These are phyloP conservation scores for Eupithecia subfuscata DNA, from an alignment of 2,888 invertebrate genomes.

Conservation along the genomic window DNA sequence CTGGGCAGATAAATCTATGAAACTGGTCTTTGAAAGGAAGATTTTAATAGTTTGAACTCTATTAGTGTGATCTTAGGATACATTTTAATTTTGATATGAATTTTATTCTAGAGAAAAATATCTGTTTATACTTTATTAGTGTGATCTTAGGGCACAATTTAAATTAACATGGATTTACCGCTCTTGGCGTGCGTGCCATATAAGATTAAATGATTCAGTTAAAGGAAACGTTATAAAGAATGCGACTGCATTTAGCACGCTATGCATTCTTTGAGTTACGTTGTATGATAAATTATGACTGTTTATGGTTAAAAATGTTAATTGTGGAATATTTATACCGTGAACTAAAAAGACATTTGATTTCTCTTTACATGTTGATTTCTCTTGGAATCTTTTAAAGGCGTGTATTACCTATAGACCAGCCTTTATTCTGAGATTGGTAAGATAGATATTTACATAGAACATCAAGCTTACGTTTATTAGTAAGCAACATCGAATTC, in stretches of 20 bases:
- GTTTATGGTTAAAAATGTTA: constrained; percentile 22
- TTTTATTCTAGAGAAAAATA: not conserved
- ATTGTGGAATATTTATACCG: constrained; percentile 10
- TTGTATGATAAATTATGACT: constrained; percentile 18
- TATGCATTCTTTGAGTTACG: constrained; percentile 12
- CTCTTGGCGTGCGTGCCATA: not conserved
- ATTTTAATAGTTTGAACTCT: not conserved
- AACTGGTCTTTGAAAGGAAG: not conserved
- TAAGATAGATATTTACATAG: constrained; percentile 3
- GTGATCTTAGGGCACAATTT: not conserved
- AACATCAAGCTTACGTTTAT: constrained; percentile 16
- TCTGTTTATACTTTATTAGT: not conserved
- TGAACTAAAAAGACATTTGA: not conserved
- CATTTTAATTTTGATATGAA: not conserved
- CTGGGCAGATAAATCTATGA: constrained; percentile 64
- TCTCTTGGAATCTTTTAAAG: not conserved
- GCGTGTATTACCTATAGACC: not conserved
- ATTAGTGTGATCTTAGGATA: not conserved
- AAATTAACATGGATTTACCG: not conserved
- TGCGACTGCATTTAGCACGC: constrained; percentile 6
- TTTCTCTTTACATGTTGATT: not conserved
- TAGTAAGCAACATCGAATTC: not conserved
- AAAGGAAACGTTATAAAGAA: not conserved
- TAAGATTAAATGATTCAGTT: not conserved
- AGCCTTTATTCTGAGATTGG: not conserved